A percentile compares a stretch with the other conserved stretches of the same genome.
phyloP scores from a whole-genome alignment of 1,140 invertebrate species.

The Lucilia cuprina region DNA sequence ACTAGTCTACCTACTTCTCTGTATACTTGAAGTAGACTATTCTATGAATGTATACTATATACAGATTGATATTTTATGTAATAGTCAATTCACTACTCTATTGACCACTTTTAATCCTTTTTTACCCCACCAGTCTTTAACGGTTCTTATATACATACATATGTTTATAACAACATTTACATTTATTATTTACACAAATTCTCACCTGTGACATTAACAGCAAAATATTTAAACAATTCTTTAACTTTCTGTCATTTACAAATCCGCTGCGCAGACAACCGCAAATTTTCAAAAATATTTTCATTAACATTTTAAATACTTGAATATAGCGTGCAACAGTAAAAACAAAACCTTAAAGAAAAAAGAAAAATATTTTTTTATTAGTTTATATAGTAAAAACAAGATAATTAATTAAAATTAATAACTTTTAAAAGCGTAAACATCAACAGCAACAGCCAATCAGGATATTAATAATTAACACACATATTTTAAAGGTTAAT shows the following conservation, averaged over 20 bases:
- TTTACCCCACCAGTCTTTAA: too few relatives aligned
- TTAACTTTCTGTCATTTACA: background rate
- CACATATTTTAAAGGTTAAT: conserved; percentile 19
- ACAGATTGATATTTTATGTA: too few relatives aligned
- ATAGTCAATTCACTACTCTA: too few relatives aligned
- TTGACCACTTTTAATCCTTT: too few relatives aligned
- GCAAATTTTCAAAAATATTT: conserved; percentile 3
- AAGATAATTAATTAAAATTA: background rate
- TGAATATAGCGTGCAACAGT: background rate
- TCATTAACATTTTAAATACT: conserved; percentile 14
- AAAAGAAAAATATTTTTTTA: background rate
- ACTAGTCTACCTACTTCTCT: too few relatives aligned
- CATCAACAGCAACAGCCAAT: background rate
- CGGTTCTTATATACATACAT: too few relatives aligned
- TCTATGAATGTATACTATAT: too few relatives aligned
- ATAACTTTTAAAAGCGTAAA: background rate
- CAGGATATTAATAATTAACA: conserved; percentile 12
- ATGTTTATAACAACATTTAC: too few relatives aligned
- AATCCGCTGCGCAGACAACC: conserved; percentile 5
- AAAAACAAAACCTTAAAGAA: background rate
- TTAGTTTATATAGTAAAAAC: background rate
- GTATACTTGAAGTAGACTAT: too few relatives aligned
- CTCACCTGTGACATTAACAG: background rate
- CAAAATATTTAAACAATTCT: background rate
- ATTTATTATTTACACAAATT: background rate